Evolutionary conservation across 1,140 invertebrate genomes (phyloP).

Genomic region (Brachystomella parvula): DNA sequence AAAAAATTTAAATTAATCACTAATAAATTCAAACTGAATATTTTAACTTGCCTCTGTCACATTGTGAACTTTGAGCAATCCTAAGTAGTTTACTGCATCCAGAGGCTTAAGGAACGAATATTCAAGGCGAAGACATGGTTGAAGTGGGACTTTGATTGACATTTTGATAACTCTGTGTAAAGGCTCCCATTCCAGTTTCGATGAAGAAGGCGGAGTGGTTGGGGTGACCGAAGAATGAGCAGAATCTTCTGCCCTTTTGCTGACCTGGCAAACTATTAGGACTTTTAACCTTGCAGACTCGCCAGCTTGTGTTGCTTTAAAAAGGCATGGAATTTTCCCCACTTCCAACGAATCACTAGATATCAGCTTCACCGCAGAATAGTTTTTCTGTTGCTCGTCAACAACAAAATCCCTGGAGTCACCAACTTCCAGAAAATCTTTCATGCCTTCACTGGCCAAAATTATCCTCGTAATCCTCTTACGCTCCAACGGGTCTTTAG

Average conservation of each 20-base stretch:
- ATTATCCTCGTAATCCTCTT: conserved; percentile 19
- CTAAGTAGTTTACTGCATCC: conserved; percentile 13
- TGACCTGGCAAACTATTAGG: conserved; percentile 26
- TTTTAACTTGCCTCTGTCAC: conserved; percentile 21
- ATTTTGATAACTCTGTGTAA: conserved; percentile 25
- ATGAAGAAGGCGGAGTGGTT: not conserved
- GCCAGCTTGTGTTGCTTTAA: conserved; percentile 25
- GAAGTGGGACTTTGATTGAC: conserved; percentile 26
- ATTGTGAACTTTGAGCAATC: conserved; percentile 28
- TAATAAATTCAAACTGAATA: not conserved
- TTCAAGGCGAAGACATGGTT: conserved; percentile 20
- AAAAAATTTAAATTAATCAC: not conserved
- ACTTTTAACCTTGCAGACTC: conserved; percentile 26
- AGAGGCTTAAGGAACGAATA: conserved; percentile 25
- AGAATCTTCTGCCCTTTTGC: conserved; percentile 9
- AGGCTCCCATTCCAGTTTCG: not conserved
- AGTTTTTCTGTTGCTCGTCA: conserved; percentile 11
- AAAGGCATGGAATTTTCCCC: conserved; percentile 27
- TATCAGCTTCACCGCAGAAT: not conserved
- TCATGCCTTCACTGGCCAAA: conserved; percentile 26
- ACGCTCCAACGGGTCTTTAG: conserved; percentile 6
- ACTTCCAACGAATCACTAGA: not conserved
- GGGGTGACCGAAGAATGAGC: not conserved
- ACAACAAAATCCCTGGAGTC: not conserved
- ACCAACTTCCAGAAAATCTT: conserved; percentile 19